Conservation (phyloP, 2,888 invertebrate genomes). For the Lithophane ornitopus region DNA sequence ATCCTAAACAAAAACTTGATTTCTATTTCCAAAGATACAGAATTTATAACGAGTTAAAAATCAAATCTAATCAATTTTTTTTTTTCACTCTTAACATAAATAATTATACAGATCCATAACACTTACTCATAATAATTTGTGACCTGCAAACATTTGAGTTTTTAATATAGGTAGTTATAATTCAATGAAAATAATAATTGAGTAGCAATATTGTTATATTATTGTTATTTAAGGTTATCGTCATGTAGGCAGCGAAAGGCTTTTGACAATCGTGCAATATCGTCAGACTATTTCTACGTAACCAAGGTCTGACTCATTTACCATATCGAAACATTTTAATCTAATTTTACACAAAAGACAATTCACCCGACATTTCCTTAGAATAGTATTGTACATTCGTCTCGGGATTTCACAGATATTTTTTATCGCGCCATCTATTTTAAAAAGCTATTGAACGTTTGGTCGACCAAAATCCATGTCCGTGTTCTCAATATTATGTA, state of each 20-base stretch:
- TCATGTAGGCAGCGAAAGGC: slow-evolving; percentile 13
- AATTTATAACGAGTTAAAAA: background rate
- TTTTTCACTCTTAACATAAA: too few species aligned
- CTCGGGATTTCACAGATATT: slow-evolving; percentile 41
- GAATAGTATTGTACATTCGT: slow-evolving; percentile 42
- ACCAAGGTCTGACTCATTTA: slow-evolving; percentile 30
- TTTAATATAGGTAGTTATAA: too few species aligned
- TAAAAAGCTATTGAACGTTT: slow-evolving; percentile 9
- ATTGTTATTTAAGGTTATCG: too few species aligned
- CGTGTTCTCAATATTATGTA: slow-evolving; percentile 14
- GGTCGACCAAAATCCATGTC: background rate
- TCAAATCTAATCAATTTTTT: too few species aligned
- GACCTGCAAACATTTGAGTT: too few species aligned
- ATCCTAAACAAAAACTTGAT: background rate
- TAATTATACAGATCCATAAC: too few species aligned
- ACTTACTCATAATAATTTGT: too few species aligned
- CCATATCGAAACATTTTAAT: slow-evolving; percentile 53
- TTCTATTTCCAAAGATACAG: background rate
- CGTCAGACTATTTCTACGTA: slow-evolving; percentile 20
- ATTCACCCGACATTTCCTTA: slow-evolving; percentile 48
- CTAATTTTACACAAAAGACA: slow-evolving; percentile 48
- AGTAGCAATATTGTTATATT: too few species aligned
- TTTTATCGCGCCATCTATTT: slow-evolving; percentile 46
- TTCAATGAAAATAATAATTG: too few species aligned
- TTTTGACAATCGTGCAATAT: slow-evolving; percentile 24